These are phyloP conservation scores for Drosophila kikkawai DNA, from an alignment of 1,140 invertebrate genomes.

Conservation along the genomic window DNA sequence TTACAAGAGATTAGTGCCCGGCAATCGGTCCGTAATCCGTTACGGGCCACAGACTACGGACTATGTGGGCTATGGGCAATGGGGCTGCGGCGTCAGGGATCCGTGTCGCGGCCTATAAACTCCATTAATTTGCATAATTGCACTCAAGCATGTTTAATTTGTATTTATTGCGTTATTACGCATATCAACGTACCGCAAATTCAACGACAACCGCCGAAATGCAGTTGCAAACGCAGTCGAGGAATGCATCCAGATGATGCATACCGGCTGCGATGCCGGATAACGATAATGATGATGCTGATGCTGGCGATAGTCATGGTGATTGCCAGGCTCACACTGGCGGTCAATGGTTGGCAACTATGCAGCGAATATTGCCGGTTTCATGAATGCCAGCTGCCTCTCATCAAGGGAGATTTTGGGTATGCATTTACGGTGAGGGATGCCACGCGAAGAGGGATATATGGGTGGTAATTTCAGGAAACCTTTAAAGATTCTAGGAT, in stretches of 20 bases:
- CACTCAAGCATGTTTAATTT: slow-evolving; percentile 84
- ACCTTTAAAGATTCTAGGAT: not conserved
- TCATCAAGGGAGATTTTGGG: not conserved
- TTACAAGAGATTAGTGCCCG: slow-evolving; percentile 78
- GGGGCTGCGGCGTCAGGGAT: slow-evolving; percentile 24
- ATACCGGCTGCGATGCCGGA: slow-evolving; percentile 28
- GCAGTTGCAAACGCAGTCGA: slow-evolving; percentile 36
- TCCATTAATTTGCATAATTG: slow-evolving; percentile 79
- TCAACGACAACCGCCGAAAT: slow-evolving; percentile 56
- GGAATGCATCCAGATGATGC: slow-evolving; percentile 44
- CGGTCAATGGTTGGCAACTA: slow-evolving; percentile 22
- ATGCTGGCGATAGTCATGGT: slow-evolving; percentile 17
- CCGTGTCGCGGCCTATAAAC: slow-evolving; percentile 66
- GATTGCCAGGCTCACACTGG: slow-evolving; percentile 15
- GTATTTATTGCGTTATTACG: slow-evolving; percentile 82
- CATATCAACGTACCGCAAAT: slow-evolving; percentile 69
- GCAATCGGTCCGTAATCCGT: slow-evolving; percentile 78
- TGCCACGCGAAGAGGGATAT: not conserved
- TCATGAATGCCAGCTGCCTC: not conserved
- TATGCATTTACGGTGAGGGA: not conserved
- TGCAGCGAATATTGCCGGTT: slow-evolving; percentile 28
- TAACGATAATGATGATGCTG: slow-evolving; percentile 29
- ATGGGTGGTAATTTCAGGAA: not conserved
- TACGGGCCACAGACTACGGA: slow-evolving; percentile 8
- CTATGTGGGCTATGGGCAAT: not conserved